These are phyloP conservation scores for Choloepus didactylus DNA, from an alignment of 2,797 vertebrate species.

Conservation along the genomic window DNA sequence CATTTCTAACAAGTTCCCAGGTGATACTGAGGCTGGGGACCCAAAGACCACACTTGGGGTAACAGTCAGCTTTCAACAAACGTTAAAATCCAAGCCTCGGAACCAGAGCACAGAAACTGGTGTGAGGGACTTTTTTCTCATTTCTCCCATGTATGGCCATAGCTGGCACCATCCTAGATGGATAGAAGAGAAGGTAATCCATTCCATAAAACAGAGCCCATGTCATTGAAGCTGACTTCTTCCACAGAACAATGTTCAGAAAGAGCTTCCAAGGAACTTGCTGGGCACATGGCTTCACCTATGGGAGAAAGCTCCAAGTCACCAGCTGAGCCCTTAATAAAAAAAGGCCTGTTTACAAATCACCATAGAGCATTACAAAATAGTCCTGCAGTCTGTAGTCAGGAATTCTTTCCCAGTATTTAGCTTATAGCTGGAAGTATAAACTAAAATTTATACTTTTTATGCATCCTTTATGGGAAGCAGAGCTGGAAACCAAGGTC, in stretches of 20 bases:
- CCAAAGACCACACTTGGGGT: not conserved
- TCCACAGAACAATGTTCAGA: not conserved
- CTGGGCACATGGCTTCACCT: not conserved
- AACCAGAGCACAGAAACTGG: too few relatives aligned
- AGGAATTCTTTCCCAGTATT: not conserved
- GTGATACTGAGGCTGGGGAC: not conserved
- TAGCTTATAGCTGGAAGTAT: not conserved
- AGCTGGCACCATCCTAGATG: too few relatives aligned
- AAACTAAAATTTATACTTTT: too few relatives aligned
- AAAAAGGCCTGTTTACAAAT: not conserved
- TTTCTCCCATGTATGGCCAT: fast-evolving
- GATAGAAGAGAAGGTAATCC: not conserved
- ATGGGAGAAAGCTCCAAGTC: not conserved
- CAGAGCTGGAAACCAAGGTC: constrained; percentile 28
- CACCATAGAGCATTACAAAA: not conserved
- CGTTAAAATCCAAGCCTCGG: not conserved
- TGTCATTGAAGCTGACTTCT: not conserved
- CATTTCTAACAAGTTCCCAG: too few relatives aligned
- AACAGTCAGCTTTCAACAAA: not conserved
- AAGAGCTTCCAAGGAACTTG: not conserved
- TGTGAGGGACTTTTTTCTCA: fast-evolving
- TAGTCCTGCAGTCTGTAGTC: not conserved
- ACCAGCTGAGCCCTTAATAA: not conserved
- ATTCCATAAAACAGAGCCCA: not conserved
- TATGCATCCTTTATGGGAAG: not conserved